These are phyloP conservation scores for Diplosoma virens DNA, from an alignment of 23 tunicate species.

Conservation along the genomic window DNA sequence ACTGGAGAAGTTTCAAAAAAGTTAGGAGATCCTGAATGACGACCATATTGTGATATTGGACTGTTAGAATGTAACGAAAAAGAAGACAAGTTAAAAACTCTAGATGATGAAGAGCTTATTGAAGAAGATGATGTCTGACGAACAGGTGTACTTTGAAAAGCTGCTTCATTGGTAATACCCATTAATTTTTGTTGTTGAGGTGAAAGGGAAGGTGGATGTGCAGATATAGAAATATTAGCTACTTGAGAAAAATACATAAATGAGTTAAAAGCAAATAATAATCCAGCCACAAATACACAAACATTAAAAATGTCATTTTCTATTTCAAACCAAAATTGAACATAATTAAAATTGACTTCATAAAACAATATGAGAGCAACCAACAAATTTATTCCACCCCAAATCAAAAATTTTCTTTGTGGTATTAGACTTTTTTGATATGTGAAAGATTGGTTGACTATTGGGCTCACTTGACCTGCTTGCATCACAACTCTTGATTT, in stretches of 20 bases:
- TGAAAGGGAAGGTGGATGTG: slow-evolving; percentile 8
- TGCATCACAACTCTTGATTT: slow-evolving; percentile 28
- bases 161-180: slow-evolving; percentile 35
- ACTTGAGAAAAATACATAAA: slow-evolving; percentile 42
- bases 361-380: slow-evolving; percentile 25
- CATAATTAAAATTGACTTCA: slow-evolving; percentile 15
- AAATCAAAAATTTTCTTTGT: neutral
- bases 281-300: neutral
- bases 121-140: neutral
- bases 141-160: neutral
- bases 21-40: neutral
- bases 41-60: neutral
- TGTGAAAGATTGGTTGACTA: slow-evolving; percentile 17
- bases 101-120: neutral
- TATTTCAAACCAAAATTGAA: neutral
- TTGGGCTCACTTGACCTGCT: slow-evolving; percentile 57
- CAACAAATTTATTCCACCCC: slow-evolving; percentile 24
- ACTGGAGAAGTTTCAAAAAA: too few relatives aligned
- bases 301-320: neutral
- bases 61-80: neutral
- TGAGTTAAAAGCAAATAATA: slow-evolving; percentile 15
- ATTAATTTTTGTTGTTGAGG: slow-evolving; percentile 43
- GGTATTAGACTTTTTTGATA: neutral
- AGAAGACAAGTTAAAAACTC: neutral
- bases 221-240: neutral